Evolutionary conservation across 2,113 vertebrate species (phyloP).

Genomic region (Progne subis): DNA sequence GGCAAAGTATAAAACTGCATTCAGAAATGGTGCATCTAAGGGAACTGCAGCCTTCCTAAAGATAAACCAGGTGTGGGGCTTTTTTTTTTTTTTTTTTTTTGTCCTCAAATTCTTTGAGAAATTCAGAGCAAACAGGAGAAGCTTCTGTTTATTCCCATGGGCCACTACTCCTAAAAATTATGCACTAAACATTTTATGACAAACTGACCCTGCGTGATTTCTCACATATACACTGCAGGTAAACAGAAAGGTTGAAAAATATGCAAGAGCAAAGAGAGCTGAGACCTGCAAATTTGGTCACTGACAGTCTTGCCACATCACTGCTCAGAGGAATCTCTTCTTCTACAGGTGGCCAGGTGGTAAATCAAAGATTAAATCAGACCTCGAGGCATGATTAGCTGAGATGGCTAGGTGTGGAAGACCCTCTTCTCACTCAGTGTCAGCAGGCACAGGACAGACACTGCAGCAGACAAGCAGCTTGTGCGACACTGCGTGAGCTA

Average conservation of each 20-base stretch:
- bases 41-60: background rate
- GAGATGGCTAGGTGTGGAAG: background rate
- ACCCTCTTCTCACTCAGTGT: background rate
- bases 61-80: background rate
- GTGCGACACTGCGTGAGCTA: accelerated
- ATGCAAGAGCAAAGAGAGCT: accelerated
- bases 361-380: background rate
- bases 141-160: background rate
- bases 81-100: background rate
- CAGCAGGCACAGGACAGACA: background rate
- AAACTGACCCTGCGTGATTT: background rate
- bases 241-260: background rate
- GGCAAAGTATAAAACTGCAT: background rate
- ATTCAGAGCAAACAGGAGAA: background rate
- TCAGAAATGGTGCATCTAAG: background rate
- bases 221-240: background rate
- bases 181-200: background rate
- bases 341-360: background rate
- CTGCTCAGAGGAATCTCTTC: background rate
- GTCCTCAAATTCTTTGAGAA: background rate
- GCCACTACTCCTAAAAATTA: background rate
- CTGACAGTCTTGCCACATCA: background rate
- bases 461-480: background rate
- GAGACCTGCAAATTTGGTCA: background rate
- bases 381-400: background rate